A percentile compares a stretch with the other conserved stretches of the same genome.
Conservation (phyloP, 2,888 invertebrate genomes). For the Oscheius myriophilus region DNA sequence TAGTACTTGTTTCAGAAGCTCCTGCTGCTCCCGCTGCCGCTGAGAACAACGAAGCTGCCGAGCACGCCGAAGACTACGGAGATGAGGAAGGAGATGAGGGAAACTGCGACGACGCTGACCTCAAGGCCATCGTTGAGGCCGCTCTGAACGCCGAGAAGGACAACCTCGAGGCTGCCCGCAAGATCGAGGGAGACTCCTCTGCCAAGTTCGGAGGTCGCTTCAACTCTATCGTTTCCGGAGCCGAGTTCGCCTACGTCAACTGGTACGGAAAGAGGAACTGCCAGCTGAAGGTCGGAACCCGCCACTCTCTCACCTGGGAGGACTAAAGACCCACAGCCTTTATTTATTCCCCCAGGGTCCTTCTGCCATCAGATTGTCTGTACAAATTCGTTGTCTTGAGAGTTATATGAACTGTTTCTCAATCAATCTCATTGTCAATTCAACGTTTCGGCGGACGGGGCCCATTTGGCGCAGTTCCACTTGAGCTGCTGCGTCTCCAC, state of each 20-base stretch:
- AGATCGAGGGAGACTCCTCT: conserved; percentile 64
- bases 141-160: conserved; percentile 57
- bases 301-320: conserved; percentile 69
- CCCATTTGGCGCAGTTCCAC: too few relatives aligned
- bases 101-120: conserved; percentile 68
- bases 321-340: conserved; percentile 51
- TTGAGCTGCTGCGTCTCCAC: too few relatives aligned
- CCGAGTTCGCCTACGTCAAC: conserved; percentile 67
- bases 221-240: conserved; percentile 69
- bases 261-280: conserved; percentile 67
- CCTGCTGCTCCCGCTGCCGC: conserved; percentile 26
- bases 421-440: too few relatives aligned
- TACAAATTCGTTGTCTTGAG: conserved; percentile 21
- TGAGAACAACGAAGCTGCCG: conserved; percentile 46
- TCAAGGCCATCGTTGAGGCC: conserved; percentile 56
- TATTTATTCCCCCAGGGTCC: conserved; percentile 19
- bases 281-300: conserved; percentile 64
- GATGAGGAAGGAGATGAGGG: conserved; percentile 56
- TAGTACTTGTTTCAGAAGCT: neutral
- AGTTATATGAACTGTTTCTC: conserved; percentile 26
- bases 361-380: conserved; percentile 17
- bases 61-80: conserved; percentile 38
- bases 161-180: conserved; percentile 68
- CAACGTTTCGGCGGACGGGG: too few relatives aligned
- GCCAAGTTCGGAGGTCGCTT: conserved; percentile 69